These are phyloP conservation scores for Lutraria rhynchaena DNA, from an alignment of 1,140 invertebrate genomes.

Conservation along the genomic window DNA sequence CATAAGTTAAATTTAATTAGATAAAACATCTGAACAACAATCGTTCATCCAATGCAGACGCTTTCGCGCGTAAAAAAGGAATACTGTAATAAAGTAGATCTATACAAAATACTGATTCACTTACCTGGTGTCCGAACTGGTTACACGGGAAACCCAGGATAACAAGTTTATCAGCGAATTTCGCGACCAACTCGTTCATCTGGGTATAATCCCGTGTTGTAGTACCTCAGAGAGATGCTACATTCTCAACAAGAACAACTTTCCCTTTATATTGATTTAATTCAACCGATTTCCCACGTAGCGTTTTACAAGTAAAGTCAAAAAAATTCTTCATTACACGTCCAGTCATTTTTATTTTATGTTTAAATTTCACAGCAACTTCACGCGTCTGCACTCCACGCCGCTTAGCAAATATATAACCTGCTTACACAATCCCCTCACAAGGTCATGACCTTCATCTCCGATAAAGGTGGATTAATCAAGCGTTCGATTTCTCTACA, in stretches of 20 bases:
- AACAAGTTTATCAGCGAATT: slow-evolving; percentile 77
- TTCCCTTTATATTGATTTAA: slow-evolving; percentile 79
- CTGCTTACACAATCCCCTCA: too few relatives aligned
- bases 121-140: slow-evolving; percentile 83
- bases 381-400: too few relatives aligned
- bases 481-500: too few relatives aligned
- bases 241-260: slow-evolving; percentile 83
- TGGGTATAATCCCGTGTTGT: slow-evolving; percentile 79
- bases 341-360: not conserved
- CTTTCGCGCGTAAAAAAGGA: too few relatives aligned
- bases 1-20: too few relatives aligned
- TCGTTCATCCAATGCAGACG: too few relatives aligned
- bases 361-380: not conserved
- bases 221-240: slow-evolving; percentile 84
- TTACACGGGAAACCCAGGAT: slow-evolving; percentile 85
- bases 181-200: slow-evolving; percentile 81
- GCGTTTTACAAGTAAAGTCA: slow-evolving; percentile 61
- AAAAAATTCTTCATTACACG: slow-evolving; percentile 58
- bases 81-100: too few relatives aligned
- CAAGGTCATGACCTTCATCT: too few relatives aligned
- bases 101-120: too few relatives aligned
- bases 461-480: too few relatives aligned
- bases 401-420: too few relatives aligned
- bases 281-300: slow-evolving; percentile 70
- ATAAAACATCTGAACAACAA: too few relatives aligned